phyloP scores from a whole-genome alignment of 2,113 vertebrate species.

The Oryzias melastigma region DNA sequence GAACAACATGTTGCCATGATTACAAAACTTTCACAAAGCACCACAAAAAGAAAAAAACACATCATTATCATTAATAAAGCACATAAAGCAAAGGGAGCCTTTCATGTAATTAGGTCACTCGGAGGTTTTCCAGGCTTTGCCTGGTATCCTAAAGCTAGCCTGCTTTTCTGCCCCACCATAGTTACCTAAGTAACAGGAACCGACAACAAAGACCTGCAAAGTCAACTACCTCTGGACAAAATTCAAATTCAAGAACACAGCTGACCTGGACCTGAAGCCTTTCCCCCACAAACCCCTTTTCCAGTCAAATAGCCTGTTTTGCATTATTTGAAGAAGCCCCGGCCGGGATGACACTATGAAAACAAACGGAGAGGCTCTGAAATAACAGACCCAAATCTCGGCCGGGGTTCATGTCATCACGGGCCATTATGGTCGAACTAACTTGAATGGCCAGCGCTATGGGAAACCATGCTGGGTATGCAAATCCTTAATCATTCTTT shows the following conservation, averaged over 20 bases:
- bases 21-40: constrained; percentile 35
- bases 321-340: constrained; percentile 46
- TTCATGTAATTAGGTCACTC: constrained; percentile 52
- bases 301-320: constrained; percentile 72
- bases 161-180: constrained; percentile 8
- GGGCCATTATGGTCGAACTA: constrained; percentile 56
- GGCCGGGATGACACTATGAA: constrained; percentile 46
- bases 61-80: constrained; percentile 22
- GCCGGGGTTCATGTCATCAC: constrained; percentile 37
- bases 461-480: constrained; percentile 52
- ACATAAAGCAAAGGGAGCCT: constrained; percentile 49
- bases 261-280: constrained; percentile 45
- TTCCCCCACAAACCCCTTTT: constrained; percentile 14
- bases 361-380: constrained; percentile 65
- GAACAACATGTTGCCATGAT: constrained; percentile 32
- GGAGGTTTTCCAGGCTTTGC: constrained; percentile 28
- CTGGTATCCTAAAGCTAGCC: constrained; percentile 22
- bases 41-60: constrained; percentile 41
- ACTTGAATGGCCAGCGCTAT: constrained; percentile 50
- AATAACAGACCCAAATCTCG: constrained; percentile 66
- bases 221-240: constrained; percentile 56
- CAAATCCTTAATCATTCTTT: constrained; percentile 41
- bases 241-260: constrained; percentile 59
- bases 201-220: constrained; percentile 57
- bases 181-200: constrained; percentile 52